These are phyloP conservation scores for Echinops telfairi DNA, from an alignment of 2,113 vertebrate genomes.

Conservation along the genomic window DNA sequence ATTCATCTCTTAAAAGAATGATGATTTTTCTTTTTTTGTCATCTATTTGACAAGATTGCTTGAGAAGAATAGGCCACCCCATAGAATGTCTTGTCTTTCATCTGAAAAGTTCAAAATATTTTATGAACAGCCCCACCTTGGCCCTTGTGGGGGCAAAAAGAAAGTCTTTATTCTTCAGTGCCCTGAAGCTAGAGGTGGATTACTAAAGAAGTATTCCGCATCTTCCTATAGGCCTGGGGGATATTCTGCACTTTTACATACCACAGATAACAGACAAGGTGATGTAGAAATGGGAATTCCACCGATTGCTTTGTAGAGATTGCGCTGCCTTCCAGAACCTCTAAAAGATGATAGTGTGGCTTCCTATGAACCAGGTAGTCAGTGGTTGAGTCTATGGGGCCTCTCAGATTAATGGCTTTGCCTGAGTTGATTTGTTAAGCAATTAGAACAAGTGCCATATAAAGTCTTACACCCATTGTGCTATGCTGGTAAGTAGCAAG, in stretches of 20 bases:
- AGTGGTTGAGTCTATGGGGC: background rate
- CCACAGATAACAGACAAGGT: background rate
- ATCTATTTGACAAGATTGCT: conserved; percentile 51
- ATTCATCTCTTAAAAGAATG: too few relatives aligned
- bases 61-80: background rate
- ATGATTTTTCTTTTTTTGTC: background rate
- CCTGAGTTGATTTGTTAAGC: conserved; percentile 13
- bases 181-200: background rate
- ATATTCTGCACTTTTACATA: background rate
- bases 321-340: background rate
- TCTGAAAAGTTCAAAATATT: conserved; percentile 48
- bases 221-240: background rate
- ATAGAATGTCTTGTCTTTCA: conserved; percentile 17
- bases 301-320: background rate
- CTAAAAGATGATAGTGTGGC: background rate
- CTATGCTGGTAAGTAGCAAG: background rate
- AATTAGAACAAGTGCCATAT: background rate
- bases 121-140: conserved; percentile 14
- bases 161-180: background rate
- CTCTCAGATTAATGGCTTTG: background rate
- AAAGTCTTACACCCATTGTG: background rate
- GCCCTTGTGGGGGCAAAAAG: background rate
- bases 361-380: background rate
- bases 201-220: background rate
- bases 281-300: background rate